Base-by-base conservation (phyloP, 2,113 vertebrate species). In the Cichladusa arquata region DNA sequence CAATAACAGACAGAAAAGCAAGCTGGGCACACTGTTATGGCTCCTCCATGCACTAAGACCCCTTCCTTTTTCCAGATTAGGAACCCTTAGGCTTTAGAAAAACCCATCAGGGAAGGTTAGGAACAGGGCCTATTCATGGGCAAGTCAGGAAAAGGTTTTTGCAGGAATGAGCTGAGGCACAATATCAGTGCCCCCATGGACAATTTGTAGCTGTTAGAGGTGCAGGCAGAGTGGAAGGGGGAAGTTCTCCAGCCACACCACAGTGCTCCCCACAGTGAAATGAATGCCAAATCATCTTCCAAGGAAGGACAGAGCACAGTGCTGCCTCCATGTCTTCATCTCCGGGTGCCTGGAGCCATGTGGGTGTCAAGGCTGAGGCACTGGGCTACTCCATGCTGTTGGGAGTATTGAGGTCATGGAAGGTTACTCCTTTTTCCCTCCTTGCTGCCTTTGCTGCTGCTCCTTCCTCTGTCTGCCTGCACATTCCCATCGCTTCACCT, bases 101-200 rank as follows among this genome's bases (percentile, higher is more conserved):
- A 26, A 7, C 0, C 4, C 26, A 29, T n/a, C 57, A 67, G 12
- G 17, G 25, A 34, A 72, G 29, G 8, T 22, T 36, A 65, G 65
- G 8, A 34, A 4, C 2, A 10, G 6, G 22, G 5, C 10, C 11
- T 17, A 11, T 42, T 12, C 2, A 6, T 13, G 24, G 5, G 22
- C 48, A 60, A 53, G 33, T 33, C 28, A 71, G 44, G 18, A 67
- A 50, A 66, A 58, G 4, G 9, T 40, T 73, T 70, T n/a, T 78
- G 17, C 12, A 40, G 12, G 51, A 78, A 12, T 66, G 81, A 84
- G 11, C 15, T 8, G 2, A 64, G 16, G 12, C 33, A 54, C 18
- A 33, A 14, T 14, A 17, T 12, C 3, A 0, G 16, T 24, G 24
- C 1, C 6, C 8, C 57, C 34, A 19, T 1, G 2, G 23, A 4